These are phyloP conservation scores for Sinocyclocheilus anshuiensis DNA, from an alignment of 2,113 vertebrate species.

Conservation along the genomic window DNA sequence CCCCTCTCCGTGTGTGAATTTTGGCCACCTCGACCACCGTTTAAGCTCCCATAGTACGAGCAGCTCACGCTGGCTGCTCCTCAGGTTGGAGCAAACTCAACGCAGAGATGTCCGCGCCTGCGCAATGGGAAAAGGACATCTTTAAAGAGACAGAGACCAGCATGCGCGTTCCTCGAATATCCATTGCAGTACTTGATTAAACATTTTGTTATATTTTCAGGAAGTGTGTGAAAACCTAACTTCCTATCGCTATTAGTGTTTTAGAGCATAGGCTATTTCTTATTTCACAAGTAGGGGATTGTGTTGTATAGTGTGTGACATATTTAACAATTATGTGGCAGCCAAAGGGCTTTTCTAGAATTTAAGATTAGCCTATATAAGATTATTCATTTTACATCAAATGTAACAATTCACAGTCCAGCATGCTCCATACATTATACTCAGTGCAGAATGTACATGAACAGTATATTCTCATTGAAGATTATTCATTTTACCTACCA, in stretches of 20 bases:
- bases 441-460: too few relatives aligned
- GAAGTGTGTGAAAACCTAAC: background rate
- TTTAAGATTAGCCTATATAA: too few relatives aligned
- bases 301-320: too few relatives aligned
- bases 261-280: too few relatives aligned
- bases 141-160: conserved; percentile 71
- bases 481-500: too few relatives aligned
- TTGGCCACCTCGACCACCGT: conserved; percentile 18
- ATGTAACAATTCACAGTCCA: too few relatives aligned
- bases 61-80: conserved; percentile 56
- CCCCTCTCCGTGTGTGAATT: conserved; percentile 2
- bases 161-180: background rate
- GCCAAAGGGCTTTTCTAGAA: too few relatives aligned
- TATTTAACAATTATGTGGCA: too few relatives aligned
- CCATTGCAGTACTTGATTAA: background rate
- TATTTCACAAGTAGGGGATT: too few relatives aligned
- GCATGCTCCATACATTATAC: too few relatives aligned
- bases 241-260: background rate
- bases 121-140: conserved; percentile 20
- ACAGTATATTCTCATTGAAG: too few relatives aligned
- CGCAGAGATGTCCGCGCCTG: conserved; percentile 65
- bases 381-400: too few relatives aligned
- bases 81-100: conserved; percentile 74
- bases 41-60: conserved; percentile 42
- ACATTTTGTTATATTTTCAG: background rate